Conservation (phyloP, 2,113 vertebrate genomes). For the Pelecanus crispus region DNA sequence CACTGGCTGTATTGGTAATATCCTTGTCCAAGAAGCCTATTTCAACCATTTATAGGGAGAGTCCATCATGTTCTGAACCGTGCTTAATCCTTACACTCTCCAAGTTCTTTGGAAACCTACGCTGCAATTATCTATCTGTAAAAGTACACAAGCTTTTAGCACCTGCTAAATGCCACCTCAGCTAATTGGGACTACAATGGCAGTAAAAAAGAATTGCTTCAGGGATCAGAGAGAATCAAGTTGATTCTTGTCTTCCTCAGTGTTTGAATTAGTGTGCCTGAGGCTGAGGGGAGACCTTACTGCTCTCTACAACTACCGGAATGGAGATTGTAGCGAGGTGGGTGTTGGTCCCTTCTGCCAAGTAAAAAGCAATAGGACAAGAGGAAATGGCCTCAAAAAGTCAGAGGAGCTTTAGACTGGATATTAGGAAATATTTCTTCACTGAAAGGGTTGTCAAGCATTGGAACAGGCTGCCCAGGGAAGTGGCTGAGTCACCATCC, state of each 20-base stretch:
- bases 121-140: background rate
- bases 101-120: background rate
- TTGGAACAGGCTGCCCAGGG: background rate
- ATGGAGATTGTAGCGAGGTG: too few relatives aligned
- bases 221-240: background rate
- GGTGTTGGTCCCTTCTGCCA: too few relatives aligned
- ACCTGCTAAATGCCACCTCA: background rate
- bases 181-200: background rate
- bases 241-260: background rate
- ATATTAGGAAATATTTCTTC: background rate
- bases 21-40: background rate
- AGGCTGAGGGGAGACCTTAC: background rate
- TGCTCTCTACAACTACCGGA: background rate
- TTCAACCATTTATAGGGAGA: background rate
- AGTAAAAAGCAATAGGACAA: background rate
- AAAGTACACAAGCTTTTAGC: background rate
- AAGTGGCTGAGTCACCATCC: background rate
- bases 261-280: background rate
- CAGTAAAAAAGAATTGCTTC: background rate
- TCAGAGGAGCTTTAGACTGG: background rate
- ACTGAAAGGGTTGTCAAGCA: background rate
- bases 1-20: background rate
- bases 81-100: background rate
- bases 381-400: background rate
- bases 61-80: background rate